A percentile compares a stretch with the other conserved stretches of the same genome.
Conservation (phyloP, 2,797 vertebrate genomes). For the Hypotaenidia philippensis region DNA sequence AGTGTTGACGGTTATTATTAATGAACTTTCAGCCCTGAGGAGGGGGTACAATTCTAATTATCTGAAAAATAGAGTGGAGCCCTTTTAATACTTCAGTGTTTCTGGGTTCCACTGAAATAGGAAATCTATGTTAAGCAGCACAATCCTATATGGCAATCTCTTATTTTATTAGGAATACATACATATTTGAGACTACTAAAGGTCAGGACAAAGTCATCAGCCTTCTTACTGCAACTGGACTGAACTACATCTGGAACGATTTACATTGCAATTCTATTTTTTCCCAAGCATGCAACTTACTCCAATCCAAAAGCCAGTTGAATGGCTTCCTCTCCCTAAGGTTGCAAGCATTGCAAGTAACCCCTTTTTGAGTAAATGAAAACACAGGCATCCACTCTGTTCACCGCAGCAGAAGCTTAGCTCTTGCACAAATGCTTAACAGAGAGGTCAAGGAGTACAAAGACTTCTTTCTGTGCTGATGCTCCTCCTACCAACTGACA, state of each 20-base stretch:
- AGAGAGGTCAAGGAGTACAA: neutral
- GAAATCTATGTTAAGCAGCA: conserved; percentile 3
- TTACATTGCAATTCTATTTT: neutral
- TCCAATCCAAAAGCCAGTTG: neutral
- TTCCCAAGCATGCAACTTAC: neutral
- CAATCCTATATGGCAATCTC: neutral
- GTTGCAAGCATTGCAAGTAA: neutral
- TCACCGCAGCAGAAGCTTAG: neutral
- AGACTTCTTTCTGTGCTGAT: neutral
- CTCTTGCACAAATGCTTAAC: neutral
- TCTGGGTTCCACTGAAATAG: neutral
- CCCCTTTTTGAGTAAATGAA: neutral
- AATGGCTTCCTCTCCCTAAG: neutral
- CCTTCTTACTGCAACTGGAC: neutral
- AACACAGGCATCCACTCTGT: neutral
- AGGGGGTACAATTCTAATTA: neutral
- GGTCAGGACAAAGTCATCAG: conserved; percentile 4
- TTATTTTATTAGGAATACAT: neutral
- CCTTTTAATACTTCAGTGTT: neutral
- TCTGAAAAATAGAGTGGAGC: conserved; percentile 11
- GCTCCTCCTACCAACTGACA: neutral
- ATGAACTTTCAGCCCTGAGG: neutral
- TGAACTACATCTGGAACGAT: neutral
- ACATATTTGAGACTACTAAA: neutral
- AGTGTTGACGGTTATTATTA: neutral